Base-by-base conservation (phyloP, 2,113 vertebrate species). In the Morone chrysops region DNA sequence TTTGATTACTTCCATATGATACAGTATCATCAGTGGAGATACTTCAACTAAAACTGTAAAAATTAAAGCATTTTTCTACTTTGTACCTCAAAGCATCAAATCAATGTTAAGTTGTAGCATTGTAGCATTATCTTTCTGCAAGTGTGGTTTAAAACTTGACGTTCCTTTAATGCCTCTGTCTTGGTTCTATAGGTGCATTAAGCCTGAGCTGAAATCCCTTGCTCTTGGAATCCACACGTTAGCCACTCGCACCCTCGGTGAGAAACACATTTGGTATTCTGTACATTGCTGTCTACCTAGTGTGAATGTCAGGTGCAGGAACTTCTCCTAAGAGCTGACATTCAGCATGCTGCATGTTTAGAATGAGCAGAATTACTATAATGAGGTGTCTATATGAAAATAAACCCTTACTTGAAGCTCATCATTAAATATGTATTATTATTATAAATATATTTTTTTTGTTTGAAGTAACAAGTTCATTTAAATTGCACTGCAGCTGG, bases 221-320 rank as follows among this genome's bases (percentile, higher is more conserved):
- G 97, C 97, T 20, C 90, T 99, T 86, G 97, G 98, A 78, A 96
- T 98, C 81, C 95, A 98, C 75, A 97, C 96, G 0, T 79, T 98
- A 94, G 95, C 96, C 63, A 90, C 96, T 75, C 95, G 97, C 77
- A 97, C 97, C 60, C 96, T 98, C 18, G 97, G 97, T 99, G 92
- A 97, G 96, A 80, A 69, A 16, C 54, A 40, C 12, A 8, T 69
- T 71, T 62, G 13, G 12, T 81, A 38, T 82, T 80, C 36, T 63
- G 20, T 36, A 14, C n/a, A 61, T 54, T 50, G 56, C 60, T 73
- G 20, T 65, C 47, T 50, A 3, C 12, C 43, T 51, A 50, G 16
- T 59, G 56, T 59, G n/a, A 60, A 66, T 80, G 53, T 40, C 43
- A 60, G 36, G 20, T 9, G 8, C 20, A 22, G 3, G 10, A 14